Evolutionary conservation across 2,888 invertebrate species (phyloP).

Genomic region (Ormyrus labotus): DNA sequence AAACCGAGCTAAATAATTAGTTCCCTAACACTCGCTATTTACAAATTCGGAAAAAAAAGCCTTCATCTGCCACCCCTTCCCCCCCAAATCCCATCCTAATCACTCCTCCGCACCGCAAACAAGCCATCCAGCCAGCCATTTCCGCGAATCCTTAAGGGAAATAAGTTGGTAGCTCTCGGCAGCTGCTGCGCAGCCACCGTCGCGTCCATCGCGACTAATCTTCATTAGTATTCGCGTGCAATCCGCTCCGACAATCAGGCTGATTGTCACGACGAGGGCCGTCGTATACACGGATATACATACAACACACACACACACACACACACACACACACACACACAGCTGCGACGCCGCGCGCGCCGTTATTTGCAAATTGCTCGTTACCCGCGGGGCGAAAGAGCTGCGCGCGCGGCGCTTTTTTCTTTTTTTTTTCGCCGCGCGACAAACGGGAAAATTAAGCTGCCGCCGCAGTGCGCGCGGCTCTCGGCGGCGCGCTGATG

Average conservation of each 20-base stretch:
- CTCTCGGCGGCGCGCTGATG: too few species aligned
- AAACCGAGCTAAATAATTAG: too few species aligned
- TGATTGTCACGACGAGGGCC: conserved; percentile 58
- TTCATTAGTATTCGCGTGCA: conserved; percentile 62
- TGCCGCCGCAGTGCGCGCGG: too few species aligned
- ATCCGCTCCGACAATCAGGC: conserved; percentile 59
- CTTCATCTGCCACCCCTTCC: too few species aligned
- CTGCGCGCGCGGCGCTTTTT: not conserved
- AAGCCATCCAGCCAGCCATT: too few species aligned
- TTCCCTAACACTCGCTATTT: too few species aligned
- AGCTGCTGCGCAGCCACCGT: not conserved
- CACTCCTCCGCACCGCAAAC: too few species aligned
- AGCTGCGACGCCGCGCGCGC: too few species aligned
- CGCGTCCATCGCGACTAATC: conserved; percentile 36
- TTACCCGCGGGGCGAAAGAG: conserved; percentile 4
- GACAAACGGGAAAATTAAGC: too few species aligned
- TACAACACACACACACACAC: not conserved
- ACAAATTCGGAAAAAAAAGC: too few species aligned
- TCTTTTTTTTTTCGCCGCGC: not conserved
- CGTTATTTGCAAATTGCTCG: conserved; percentile 62
- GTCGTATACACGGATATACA: not conserved
- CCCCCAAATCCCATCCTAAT: too few species aligned
- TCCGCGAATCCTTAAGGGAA: conserved; percentile 26
- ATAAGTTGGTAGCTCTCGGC: conserved; percentile 37
- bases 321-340: not conserved